phyloP scores from a whole-genome alignment of 2,797 vertebrate species.

The Lacerta bilineata region DNA sequence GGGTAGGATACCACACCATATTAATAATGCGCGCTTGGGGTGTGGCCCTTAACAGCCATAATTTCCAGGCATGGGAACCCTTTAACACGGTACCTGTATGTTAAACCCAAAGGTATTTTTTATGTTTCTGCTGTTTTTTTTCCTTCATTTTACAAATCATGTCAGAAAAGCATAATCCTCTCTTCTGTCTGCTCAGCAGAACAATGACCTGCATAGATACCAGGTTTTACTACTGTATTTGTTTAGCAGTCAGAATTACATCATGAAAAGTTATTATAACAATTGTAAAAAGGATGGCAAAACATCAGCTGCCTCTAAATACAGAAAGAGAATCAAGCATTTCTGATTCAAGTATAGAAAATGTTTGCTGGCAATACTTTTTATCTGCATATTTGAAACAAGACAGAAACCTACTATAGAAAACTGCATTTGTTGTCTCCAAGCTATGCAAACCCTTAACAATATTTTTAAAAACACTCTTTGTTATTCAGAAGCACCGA shows the following conservation, averaged over 20 bases:
- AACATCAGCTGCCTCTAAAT: not conserved
- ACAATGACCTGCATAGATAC: not conserved
- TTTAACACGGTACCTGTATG: no score
- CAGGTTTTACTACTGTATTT: not conserved
- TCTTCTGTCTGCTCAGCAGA: not conserved
- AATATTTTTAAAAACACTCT: not conserved
- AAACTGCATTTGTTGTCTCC: not conserved
- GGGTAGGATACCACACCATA: no score
- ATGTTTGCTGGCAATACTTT: not conserved
- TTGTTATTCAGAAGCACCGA: conserved; percentile 6
- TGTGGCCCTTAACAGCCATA: no score
- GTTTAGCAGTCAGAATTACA: not conserved
- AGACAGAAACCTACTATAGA: not conserved
- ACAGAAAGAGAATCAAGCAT: not conserved
- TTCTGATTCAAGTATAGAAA: not conserved
- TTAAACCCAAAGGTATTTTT: no score
- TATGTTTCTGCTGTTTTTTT: no score
- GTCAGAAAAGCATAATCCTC: not conserved
- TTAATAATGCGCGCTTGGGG: no score
- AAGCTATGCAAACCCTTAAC: not conserved
- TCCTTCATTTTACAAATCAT: not conserved
- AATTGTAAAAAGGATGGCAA: not conserved
- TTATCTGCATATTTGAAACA: not conserved
- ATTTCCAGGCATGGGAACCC: no score
- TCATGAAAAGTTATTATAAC: not conserved